Percentiles rank a stretch among this genome's conserved stretches.
phyloP scores from a whole-genome alignment of 2,113 vertebrate species.

The Circaetus cinerascens region DNA sequence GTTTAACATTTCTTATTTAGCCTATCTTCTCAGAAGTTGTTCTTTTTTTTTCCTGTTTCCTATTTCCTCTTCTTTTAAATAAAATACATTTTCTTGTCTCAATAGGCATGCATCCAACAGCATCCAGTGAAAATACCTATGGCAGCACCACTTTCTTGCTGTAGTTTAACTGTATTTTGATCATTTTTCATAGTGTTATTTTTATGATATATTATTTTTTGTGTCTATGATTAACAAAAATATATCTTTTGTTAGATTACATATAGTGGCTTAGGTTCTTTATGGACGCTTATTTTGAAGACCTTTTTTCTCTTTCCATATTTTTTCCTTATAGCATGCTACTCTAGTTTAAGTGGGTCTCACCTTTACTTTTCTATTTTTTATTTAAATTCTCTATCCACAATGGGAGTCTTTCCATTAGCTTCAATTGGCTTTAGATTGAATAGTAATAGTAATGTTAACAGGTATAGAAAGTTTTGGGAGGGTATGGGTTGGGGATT shows the following conservation, averaged over 20 bases:
- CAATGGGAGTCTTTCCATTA: neutral
- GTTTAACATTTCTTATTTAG: neutral
- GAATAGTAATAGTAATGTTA: neutral
- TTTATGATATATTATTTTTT: neutral
- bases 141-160: neutral
- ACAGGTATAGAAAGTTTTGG: neutral
- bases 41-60: neutral
- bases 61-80: neutral
- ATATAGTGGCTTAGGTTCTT: neutral
- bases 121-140: neutral
- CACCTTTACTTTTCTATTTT: neutral
- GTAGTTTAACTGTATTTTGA: neutral
- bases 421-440: neutral
- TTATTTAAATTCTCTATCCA: neutral
- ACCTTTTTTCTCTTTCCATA: neutral
- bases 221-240: neutral
- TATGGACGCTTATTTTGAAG: neutral
- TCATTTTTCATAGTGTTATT: neutral
- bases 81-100: neutral
- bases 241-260: neutral
- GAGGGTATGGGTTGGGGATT: rapidly evolving
- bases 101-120: neutral
- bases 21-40: neutral
- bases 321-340: neutral
- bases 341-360: neutral